Conservation (phyloP, 2,888 invertebrate species). For the Chesias legatella region DNA sequence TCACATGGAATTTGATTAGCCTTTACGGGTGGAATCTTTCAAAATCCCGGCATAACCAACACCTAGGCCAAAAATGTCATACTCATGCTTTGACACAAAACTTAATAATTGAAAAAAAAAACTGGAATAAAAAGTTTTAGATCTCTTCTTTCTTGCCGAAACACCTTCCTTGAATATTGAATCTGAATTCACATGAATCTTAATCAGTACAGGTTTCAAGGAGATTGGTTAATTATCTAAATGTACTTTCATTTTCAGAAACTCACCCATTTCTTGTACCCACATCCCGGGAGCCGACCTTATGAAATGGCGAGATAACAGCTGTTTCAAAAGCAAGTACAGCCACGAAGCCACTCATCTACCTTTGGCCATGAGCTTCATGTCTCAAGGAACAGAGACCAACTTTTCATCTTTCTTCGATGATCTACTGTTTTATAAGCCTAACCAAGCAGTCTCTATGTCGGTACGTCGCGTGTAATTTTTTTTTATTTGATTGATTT, state of each 20-base stretch:
- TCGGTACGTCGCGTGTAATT: neutral
- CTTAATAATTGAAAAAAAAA: too few species aligned
- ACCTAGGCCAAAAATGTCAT: too few species aligned
- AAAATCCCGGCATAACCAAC: too few species aligned
- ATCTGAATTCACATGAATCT: too few species aligned
- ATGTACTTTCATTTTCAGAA: slow-evolving; percentile 38
- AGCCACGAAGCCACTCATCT: slow-evolving; percentile 19
- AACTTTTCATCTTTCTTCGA: slow-evolving; percentile 36
- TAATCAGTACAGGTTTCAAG: too few species aligned
- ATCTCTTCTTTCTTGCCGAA: too few species aligned
- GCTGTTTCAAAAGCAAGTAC: slow-evolving; percentile 38
- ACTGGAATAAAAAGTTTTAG: too few species aligned
- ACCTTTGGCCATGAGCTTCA: slow-evolving; percentile 19
- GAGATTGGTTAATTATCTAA: too few species aligned
- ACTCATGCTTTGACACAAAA: too few species aligned
- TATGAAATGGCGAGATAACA: slow-evolving; percentile 47
- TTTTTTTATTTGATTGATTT: neutral
- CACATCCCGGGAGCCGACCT: slow-evolving; percentile 47
- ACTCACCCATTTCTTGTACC: slow-evolving; percentile 45
- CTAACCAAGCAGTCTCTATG: slow-evolving; percentile 3
- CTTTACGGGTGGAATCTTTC: too few species aligned
- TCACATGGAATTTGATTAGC: too few species aligned
- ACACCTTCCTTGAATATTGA: too few species aligned
- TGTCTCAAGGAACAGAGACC: slow-evolving; percentile 16
- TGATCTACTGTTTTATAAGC: slow-evolving; percentile 25